A percentile compares a stretch with the other conserved stretches of the same genome.
Conservation (phyloP, 1,140 invertebrate species). For the Papilio glaucus region DNA sequence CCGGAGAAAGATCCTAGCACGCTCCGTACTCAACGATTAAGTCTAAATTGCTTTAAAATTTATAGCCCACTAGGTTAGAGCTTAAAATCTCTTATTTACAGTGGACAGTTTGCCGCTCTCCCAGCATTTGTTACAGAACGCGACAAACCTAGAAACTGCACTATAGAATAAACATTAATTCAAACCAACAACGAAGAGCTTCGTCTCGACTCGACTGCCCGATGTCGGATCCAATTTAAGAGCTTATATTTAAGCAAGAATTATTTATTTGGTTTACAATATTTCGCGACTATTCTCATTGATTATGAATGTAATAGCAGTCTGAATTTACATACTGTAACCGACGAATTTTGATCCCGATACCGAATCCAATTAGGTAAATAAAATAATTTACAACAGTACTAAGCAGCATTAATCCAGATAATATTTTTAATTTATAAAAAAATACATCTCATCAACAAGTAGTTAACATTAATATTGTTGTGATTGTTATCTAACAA, state of each 20-base stretch:
- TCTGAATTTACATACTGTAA: no score
- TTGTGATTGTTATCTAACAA: no score
- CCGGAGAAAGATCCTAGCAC: slow-evolving; percentile 65
- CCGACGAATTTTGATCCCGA: no score
- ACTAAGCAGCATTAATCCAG: no score
- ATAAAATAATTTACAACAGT: no score
- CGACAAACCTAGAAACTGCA: slow-evolving; percentile 26
- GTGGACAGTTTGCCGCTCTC: slow-evolving; percentile 39
- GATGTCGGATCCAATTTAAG: background rate
- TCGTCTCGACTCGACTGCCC: slow-evolving; percentile 17
- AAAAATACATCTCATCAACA: no score
- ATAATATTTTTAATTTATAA: no score
- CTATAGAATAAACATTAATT: slow-evolving; percentile 35
- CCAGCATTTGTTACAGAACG: slow-evolving; percentile 32
- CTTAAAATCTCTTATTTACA: slow-evolving; percentile 59
- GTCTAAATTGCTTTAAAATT: slow-evolving; percentile 75
- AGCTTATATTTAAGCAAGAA: slow-evolving; percentile 9
- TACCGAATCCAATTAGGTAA: no score
- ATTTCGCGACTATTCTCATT: background rate
- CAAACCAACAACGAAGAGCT: slow-evolving; percentile 2
- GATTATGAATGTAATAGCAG: no score
- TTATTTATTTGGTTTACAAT: slow-evolving; percentile 20
- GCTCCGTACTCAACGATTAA: slow-evolving; percentile 74
- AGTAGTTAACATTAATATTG: no score
- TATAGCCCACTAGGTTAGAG: slow-evolving; percentile 62